phyloP scores from a whole-genome alignment of 64 coral and sea anemone genomes.

The Montipora capricornis region DNA sequence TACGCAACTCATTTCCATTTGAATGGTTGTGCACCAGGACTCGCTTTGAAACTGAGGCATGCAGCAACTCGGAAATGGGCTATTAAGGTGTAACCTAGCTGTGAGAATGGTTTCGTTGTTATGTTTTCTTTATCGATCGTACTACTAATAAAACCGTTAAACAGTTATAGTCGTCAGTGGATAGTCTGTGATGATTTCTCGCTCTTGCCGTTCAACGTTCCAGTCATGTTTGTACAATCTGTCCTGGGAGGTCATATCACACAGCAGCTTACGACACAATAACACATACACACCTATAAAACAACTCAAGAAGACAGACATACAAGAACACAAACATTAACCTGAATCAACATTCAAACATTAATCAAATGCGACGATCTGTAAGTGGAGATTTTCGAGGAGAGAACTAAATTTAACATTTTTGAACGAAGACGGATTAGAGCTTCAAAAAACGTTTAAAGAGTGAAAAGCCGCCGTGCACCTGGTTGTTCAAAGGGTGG shows the following conservation, averaged over 20 bases:
- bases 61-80: too few species aligned
- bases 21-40: too few species aligned
- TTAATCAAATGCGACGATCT: too few species aligned
- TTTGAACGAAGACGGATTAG: too few species aligned
- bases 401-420: too few species aligned
- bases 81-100: background rate
- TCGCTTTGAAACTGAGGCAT: too few species aligned
- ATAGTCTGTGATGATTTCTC: background rate
- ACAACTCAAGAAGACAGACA: slow-evolving; percentile 6
- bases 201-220: background rate
- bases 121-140: background rate
- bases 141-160: slow-evolving; percentile 9
- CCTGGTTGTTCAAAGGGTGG: too few species aligned
- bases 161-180: background rate
- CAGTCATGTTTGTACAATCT: slow-evolving; percentile 14
- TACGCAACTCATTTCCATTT: too few species aligned
- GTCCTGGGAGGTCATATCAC: background rate
- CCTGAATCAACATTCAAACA: background rate
- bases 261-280: slow-evolving; percentile 6
- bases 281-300: slow-evolving; percentile 33
- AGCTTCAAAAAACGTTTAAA: too few species aligned
- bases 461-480: too few species aligned
- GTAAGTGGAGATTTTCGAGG: background rate
- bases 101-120: background rate
- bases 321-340: background rate